These are phyloP conservation scores for Gambusia holbrooki DNA, from an alignment of 2,113 vertebrate species.

Conservation along the genomic window DNA sequence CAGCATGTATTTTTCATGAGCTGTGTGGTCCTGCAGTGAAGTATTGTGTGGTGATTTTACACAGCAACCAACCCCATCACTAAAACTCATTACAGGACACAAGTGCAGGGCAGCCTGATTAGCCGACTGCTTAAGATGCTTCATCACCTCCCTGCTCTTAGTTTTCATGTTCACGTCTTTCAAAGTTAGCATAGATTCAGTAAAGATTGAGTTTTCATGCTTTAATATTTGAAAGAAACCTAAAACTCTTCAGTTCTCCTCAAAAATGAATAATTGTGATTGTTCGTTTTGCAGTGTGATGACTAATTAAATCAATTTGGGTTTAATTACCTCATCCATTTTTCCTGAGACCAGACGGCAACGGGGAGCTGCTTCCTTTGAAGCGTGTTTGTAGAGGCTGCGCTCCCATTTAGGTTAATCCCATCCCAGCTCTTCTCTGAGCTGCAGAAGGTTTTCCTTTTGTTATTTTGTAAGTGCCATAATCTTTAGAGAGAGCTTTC, in stretches of 20 bases:
- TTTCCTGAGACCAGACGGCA: background rate
- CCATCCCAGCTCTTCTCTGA: background rate
- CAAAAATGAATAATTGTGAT: background rate
- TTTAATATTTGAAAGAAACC: background rate
- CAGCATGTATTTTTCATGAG: constrained; percentile 31
- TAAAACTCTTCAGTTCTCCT: background rate
- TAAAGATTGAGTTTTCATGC: background rate
- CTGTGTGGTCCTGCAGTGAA: background rate
- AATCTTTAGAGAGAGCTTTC: too few relatives aligned
- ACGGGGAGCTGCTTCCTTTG: background rate
- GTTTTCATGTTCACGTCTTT: background rate
- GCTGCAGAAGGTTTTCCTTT: background rate
- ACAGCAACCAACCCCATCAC: background rate
- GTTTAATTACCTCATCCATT: constrained; percentile 1
- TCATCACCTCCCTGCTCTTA: background rate
- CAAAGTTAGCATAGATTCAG: background rate
- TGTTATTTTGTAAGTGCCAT: too few relatives aligned
- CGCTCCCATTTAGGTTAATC: background rate
- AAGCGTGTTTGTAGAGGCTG: background rate
- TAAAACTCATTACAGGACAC: constrained; percentile 2
- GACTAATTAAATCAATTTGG: constrained; percentile 1
- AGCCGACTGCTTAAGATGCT: background rate
- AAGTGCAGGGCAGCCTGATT: background rate
- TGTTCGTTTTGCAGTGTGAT: background rate
- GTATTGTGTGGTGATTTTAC: background rate